Base-by-base conservation (phyloP, 2,888 invertebrate species). In the Trichogramma dendrolimi region DNA sequence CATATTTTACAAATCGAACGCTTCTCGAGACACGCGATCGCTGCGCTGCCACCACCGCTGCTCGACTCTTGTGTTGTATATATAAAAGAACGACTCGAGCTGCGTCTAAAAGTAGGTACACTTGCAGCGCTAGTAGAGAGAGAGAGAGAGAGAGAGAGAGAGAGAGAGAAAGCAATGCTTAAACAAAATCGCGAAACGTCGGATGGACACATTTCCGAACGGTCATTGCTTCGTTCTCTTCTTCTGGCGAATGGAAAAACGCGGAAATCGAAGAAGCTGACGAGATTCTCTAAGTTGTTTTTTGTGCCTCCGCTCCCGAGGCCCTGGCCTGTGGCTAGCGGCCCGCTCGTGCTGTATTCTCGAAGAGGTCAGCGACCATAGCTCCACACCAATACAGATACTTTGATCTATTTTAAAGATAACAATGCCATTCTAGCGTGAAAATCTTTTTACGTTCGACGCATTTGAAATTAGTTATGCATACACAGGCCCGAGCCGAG, bases 321-420 rank as follows among this genome's bases (percentile, higher is more conserved):
- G 46, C 27, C 27, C 27, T 27, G 27, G 27, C 27, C 27, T 27
- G 27, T 27, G 6, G 46, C 48, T 14, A 41, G 7, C 6, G 38
- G 46, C 4, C 5, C 7, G 51, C n/a, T 4, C 11, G 11, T 14
- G 27, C 27, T 27, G 42, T 55, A 54, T 60, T 60, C 57, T 54
- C 56, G 39, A 44, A 10, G 61, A 53, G 63, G 66, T 66, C 63
- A 66, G 47, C 48, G 56, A 48, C 59, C 41, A 55, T 51, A 27
- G 48, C 4, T 39, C 61, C 47, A 60, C 56, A 57, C 47, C 4
- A 38, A 47, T 11, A 47, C 39, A 49, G 10, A 47, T 53, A 66
- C 66, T 66, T 66, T 66, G 66, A 66, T 66, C 66, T 66, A 66
- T 66, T 66, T 64, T 64, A 59, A 44, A 62, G 64, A 64, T 62